phyloP scores from a whole-genome alignment of 2,113 vertebrate genomes.

The Tympanuchus pallidicinctus region DNA sequence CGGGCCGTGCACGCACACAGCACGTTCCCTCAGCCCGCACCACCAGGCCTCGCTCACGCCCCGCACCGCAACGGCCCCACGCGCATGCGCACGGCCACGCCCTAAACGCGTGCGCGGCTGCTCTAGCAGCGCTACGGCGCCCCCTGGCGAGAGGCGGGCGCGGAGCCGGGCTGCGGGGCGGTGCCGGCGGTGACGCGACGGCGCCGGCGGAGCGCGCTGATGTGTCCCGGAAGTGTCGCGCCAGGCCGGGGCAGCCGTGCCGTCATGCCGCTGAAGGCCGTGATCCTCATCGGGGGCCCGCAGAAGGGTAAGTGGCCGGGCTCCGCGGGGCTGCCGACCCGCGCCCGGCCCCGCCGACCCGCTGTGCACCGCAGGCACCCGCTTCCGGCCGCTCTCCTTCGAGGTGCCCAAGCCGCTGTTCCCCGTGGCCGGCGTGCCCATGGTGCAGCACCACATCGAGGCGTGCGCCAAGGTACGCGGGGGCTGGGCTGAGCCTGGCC shows the following conservation, averaged over 20 bases:
- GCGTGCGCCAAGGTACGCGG: constrained; percentile 89
- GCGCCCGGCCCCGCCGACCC: not conserved
- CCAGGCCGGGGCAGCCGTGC: not conserved
- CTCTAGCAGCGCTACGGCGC: too few relatives aligned
- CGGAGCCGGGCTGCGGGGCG: not conserved
- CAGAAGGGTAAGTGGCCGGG: constrained; percentile 89
- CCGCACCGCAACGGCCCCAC: too few relatives aligned
- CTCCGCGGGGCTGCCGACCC: constrained; percentile 64
- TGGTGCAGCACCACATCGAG: constrained; percentile 97
- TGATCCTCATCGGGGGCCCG: constrained; percentile 94
- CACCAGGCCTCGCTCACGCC: too few relatives aligned
- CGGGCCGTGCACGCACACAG: too few relatives aligned
- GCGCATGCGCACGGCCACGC: too few relatives aligned
- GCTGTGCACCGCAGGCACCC: constrained; percentile 80
- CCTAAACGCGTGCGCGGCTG: too few relatives aligned
- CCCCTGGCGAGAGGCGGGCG: not conserved
- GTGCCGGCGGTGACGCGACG: too few relatives aligned
- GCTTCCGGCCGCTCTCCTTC: constrained; percentile 95
- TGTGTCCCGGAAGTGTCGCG: not conserved
- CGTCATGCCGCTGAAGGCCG: constrained; percentile 89
- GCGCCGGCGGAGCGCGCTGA: too few relatives aligned
- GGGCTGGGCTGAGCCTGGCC: not conserved
- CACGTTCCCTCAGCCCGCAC: too few relatives aligned
- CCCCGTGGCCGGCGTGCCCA: constrained; percentile 94
- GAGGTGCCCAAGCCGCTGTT: constrained; percentile 98